phyloP scores from a whole-genome alignment of 1,140 invertebrate species.

The Drosophila bocqueti region DNA sequence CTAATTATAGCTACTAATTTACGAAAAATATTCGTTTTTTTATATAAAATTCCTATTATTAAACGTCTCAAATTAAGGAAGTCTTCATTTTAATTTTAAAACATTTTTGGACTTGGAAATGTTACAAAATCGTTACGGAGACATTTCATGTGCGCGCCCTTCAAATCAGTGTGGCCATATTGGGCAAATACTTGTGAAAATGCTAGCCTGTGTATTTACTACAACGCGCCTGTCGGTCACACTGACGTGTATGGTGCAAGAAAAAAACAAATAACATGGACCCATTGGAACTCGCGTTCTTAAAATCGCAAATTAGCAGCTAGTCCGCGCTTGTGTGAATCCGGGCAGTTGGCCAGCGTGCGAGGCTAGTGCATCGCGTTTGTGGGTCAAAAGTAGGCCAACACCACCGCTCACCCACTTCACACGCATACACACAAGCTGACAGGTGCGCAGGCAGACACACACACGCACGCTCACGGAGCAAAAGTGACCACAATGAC shows the following conservation, averaged over 20 bases:
- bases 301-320: conserved; percentile 22
- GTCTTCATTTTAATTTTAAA: neutral
- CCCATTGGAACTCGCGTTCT: conserved; percentile 4
- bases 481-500: conserved; percentile 43
- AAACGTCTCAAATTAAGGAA: neutral
- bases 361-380: conserved; percentile 23
- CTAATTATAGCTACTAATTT: neutral
- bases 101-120: neutral
- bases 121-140: neutral
- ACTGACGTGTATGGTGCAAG: conserved; percentile 5
- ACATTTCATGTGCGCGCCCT: neutral
- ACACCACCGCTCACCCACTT: neutral
- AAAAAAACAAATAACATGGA: conserved; percentile 43
- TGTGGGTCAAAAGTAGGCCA: conserved; percentile 30
- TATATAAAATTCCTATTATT: neutral
- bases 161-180: neutral
- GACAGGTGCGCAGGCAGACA: conserved; percentile 21
- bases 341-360: conserved; percentile 9
- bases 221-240: neutral
- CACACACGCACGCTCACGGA: conserved; percentile 16
- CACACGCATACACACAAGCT: neutral
- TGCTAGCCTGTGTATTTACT: neutral
- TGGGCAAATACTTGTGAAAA: neutral
- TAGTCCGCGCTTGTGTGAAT: conserved; percentile 7
- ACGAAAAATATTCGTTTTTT: neutral